phyloP scores from a whole-genome alignment of 2,888 invertebrate species.

The Cephonodes hylas region DNA sequence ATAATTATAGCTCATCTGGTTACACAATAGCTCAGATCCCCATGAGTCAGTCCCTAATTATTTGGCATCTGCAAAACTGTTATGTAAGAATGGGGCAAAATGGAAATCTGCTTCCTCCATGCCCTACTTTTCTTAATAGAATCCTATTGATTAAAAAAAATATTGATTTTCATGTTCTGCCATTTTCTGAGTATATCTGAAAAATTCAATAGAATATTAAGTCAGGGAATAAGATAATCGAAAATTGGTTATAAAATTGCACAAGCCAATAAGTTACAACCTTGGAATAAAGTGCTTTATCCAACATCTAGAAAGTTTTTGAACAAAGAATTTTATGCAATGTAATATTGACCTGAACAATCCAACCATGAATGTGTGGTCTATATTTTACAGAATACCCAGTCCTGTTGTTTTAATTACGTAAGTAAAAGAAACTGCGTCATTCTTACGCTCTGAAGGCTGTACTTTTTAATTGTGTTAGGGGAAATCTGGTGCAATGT shows the following conservation, averaged over 20 bases:
- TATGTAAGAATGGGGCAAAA: background rate
- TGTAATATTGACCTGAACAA: slow-evolving; percentile 11
- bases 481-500: background rate
- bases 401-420: background rate
- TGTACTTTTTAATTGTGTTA: background rate
- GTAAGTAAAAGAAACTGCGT: background rate
- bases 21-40: background rate
- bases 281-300: background rate
- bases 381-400: background rate
- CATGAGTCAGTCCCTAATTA: background rate
- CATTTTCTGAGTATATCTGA: background rate
- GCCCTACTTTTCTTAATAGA: background rate
- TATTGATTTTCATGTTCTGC: background rate
- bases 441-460: background rate
- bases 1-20: background rate
- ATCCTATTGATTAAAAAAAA: background rate
- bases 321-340: slow-evolving; percentile 1
- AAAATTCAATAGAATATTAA: background rate
- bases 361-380: background rate
- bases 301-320: background rate
- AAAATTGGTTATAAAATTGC: too few species aligned
- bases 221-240: background rate
- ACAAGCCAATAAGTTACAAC: background rate
- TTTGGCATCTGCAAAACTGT: background rate
- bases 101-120: background rate